Evolutionary conservation across 2,797 vertebrate genomes (phyloP), one percentile per base, ranked within the genome.

Genomic region (Tangara arthus): DNA sequence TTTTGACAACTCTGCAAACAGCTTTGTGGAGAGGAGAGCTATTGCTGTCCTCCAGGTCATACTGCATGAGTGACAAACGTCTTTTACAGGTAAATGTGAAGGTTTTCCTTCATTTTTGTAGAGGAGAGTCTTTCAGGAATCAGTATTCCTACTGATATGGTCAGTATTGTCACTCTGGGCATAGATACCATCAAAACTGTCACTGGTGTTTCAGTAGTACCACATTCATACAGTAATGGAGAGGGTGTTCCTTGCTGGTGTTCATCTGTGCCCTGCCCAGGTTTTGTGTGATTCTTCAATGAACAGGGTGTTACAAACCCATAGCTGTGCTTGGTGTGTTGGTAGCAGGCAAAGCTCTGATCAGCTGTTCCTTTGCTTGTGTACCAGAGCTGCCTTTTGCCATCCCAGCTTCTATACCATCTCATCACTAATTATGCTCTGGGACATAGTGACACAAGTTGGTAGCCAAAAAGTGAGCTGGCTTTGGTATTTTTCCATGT

Each of bases 291-390:
- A 22, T 61, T 53, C 37, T 37, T 59, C 52, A 46, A 0, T 65
- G 49, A 76, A 24, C 28, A 39, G 71, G 15, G 22, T 42, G 6
- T 19, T 59, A n/a, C 49, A 63, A 24, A 68, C 39, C 61, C 39
- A 4, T 1, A 41, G 60, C 42, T 66, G 47, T 55, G 71, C 39
- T 12, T n/a, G 0, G 0, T 50, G 23, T 59, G 23, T 28, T 37
- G 23, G 23, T 57, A 56, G 39, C 64, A 73, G 50, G 23, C 41
- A 80, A 23, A 76, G 59, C 26, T 65, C 59, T 72, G 26, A 32
- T 56, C 50, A 61, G 68, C 52, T 86, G 1, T 77, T 88, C 23
- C 12, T 68, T 56, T 91, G 49, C 34, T 32, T 39, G 9, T 21
- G 2, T 7, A 21, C 35, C 81, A 83, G 52, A 61, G 44, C 28